Evolutionary conservation across 2,113 vertebrate species (phyloP).

Genomic region (Monopterus albus): DNA sequence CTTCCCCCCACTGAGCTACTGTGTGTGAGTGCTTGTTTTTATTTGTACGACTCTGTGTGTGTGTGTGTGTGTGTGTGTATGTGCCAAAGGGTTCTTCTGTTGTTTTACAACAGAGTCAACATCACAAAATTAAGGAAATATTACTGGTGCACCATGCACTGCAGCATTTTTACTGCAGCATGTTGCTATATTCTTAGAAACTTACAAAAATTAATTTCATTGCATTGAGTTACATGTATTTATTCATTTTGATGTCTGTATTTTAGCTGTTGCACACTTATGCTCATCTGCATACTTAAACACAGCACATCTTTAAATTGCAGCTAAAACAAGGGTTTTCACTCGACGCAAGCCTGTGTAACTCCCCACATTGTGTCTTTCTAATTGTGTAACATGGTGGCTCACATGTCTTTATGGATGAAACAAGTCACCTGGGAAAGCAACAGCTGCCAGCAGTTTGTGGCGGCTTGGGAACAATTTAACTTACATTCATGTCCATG

Average conservation of each 20-base stretch:
- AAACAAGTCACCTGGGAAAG: slow-evolving; percentile 76
- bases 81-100: slow-evolving; percentile 57
- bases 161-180: slow-evolving; percentile 45
- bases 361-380: slow-evolving; percentile 24
- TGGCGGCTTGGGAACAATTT: slow-evolving; percentile 68
- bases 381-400: slow-evolving; percentile 29
- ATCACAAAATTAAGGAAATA: slow-evolving; percentile 42
- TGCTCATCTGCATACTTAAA: slow-evolving; percentile 41
- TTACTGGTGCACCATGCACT: slow-evolving; percentile 12
- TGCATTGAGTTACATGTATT: background rate
- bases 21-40: slow-evolving; percentile 51
- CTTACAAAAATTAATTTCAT: too few species aligned
- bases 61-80: slow-evolving; percentile 4
- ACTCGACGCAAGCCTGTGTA: slow-evolving; percentile 32
- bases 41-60: background rate
- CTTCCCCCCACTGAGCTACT: slow-evolving; percentile 71
- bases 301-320: slow-evolving; percentile 4
- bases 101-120: slow-evolving; percentile 53
- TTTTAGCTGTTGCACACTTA: background rate
- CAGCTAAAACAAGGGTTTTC: slow-evolving; percentile 35
- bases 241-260: slow-evolving; percentile 8
- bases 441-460: slow-evolving; percentile 70
- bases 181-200: too few species aligned
- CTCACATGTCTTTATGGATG: slow-evolving; percentile 68
- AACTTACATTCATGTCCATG: slow-evolving; percentile 55